Percentiles rank a stretch among this genome's conserved stretches.
phyloP scores from a whole-genome alignment of 2,113 vertebrate species.

The Melanerpes aurifrons region DNA sequence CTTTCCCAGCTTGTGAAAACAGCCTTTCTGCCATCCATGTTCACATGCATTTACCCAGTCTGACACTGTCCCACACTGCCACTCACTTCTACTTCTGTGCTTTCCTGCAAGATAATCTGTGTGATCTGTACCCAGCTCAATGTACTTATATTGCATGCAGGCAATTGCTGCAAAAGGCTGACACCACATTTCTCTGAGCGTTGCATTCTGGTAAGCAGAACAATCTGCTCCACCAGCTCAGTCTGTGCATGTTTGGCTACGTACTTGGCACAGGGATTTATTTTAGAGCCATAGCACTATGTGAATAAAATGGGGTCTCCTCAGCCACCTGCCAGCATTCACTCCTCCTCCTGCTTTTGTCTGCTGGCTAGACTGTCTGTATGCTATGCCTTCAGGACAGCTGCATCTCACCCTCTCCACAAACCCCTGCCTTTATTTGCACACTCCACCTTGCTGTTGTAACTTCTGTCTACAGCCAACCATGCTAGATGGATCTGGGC shows the following conservation, averaged over 20 bases:
- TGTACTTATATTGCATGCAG: rapidly evolving
- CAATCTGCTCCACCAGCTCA: neutral
- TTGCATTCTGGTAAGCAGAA: neutral
- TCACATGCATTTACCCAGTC: neutral
- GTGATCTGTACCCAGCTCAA: neutral
- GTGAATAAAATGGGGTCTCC: rapidly evolving
- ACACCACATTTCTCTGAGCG: neutral
- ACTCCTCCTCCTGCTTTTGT: neutral
- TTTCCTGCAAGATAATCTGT: rapidly evolving
- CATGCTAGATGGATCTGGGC: neutral
- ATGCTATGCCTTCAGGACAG: neutral
- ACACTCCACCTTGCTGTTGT: neutral
- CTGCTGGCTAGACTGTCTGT: neutral
- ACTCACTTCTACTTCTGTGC: rapidly evolving
- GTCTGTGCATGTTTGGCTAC: neutral
- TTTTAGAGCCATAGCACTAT: rapidly evolving
- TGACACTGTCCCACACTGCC: neutral
- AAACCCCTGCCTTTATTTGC: neutral
- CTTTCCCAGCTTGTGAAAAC: neutral
- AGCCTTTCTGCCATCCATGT: neutral
- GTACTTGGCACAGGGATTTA: rapidly evolving
- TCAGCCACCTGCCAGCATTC: neutral
- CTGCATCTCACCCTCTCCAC: neutral
- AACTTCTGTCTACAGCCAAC: neutral
- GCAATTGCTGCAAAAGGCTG: neutral